These are phyloP conservation scores for Gambusia holbrooki DNA, from an alignment of 2,113 vertebrate genomes.

Conservation along the genomic window DNA sequence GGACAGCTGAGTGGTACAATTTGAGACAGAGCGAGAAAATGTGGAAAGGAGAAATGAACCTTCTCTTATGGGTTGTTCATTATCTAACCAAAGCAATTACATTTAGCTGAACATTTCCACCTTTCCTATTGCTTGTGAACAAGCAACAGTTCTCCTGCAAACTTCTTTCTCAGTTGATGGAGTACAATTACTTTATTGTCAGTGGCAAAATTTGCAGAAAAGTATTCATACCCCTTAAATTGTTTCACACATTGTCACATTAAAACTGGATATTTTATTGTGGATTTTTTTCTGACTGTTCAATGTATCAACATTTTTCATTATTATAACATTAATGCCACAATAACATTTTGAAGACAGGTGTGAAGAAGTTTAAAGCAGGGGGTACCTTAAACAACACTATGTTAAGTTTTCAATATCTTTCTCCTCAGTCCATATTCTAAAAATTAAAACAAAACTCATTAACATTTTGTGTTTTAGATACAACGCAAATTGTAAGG, in stretches of 20 bases:
- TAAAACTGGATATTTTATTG: background rate
- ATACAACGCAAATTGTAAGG: conserved; percentile 24
- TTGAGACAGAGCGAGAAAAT: conserved; percentile 13
- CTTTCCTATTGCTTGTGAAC: conserved; percentile 35
- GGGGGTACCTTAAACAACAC: background rate
- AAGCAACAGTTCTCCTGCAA: conserved; percentile 6
- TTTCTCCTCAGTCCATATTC: background rate
- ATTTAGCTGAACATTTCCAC: conserved; percentile 44
- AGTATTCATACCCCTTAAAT: background rate
- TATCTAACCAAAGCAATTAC: conserved; percentile 52
- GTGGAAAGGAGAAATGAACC: conserved; percentile 32
- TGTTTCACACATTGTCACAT: too few relatives aligned
- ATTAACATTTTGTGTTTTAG: conserved; percentile 46
- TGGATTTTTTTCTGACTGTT: background rate
- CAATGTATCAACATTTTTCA: too few relatives aligned
- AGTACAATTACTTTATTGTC: conserved; percentile 27
- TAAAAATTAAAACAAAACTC: conserved; percentile 11
- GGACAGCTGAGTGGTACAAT: conserved; percentile 44
- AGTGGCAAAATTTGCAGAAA: conserved; percentile 1
- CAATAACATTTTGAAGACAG: background rate
- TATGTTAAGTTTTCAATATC: background rate
- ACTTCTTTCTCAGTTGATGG: conserved; percentile 52
- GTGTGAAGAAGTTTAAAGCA: background rate
- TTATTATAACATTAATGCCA: too few relatives aligned
- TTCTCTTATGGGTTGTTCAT: conserved; percentile 46